Evolutionary conservation across 1,140 invertebrate species (phyloP), one percentile per base, ranked within the genome.

Genomic region (Anoplophora glabripennis): DNA sequence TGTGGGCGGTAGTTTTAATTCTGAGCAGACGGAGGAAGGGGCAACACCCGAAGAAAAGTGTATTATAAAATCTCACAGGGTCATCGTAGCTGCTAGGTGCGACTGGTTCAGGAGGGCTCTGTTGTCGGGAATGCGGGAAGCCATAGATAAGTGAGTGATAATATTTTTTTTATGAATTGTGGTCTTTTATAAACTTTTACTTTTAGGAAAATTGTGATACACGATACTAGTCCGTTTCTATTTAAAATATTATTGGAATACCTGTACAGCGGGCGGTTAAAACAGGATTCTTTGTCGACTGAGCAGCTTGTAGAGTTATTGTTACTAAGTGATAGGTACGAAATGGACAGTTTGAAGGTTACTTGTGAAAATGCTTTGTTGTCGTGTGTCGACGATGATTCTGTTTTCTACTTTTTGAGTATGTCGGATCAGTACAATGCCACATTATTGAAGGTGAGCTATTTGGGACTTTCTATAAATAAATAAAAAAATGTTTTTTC

Each of bases 71-170:
- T 85, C 85, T 3, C 86, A 88, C 69, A 76, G 86, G 55, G 84
- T 87, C 4, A 82, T 88, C 35, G 81, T 88, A 7, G 84, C 86
- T 21, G 77, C 85, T 11, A 71, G 84, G 44, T 88, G 86, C 76
- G 84, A 87, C 68, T 88, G 86, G 85, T 88, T 88, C 72, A 75
- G 84, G 35, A 77, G 85, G 59, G 86, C 86, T 0, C 69, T 88
- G 2, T 78, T 86, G 18, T 86, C 84, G 56, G 86, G 86, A 34
- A 88, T 88, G 86, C 78, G 82, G 68, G 86, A 88, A 75, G 83
- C 84, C 3, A 87, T 88, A 59, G 81, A 86, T 67, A 84, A 81
- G 84, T 84, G 71, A 73, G 72, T 68, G 10, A 37, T n/a, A n/a
- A n/a, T n/a, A n/a, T 28, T 28, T 28, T 28, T 28, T 28, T 28